Evolutionary conservation across 2,797 vertebrate species (phyloP), one percentile per base, ranked within the genome.

Genomic region (Sebastes miniatus): DNA sequence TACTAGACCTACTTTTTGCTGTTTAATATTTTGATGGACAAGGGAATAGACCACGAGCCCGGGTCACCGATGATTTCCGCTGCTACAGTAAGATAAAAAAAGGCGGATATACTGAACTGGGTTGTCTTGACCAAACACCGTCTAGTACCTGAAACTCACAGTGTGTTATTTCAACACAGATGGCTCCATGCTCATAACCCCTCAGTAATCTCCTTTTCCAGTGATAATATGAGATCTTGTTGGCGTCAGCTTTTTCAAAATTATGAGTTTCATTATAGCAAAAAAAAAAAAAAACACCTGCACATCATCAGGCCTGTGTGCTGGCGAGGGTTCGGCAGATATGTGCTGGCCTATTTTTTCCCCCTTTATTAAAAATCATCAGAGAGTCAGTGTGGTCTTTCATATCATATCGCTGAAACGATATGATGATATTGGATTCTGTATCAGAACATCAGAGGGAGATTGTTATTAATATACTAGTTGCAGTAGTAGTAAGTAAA

Each of bases 301-400:
- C 50, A 76, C 61, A 71, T 83, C 71, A 78, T 69, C 74, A 47
- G 64, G 69, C 39, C 64, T 32, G 6, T 64, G 78, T 36, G 76
- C 73, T 54, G 72, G 36, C 10, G 59, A 83, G 27, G 47, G 73
- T 85, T 34, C 61, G 56, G 77, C 65, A 64, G 69, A 79, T 59
- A 66, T 18, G 29, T 25, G 36, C 61, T 54, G 47, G 16, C 69
- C 73, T 80, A 29, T 74, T 76, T 57, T 62, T 18, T 5, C 32
- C 29, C 50, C 25, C 12, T 66, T 83, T 84, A 86, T 82, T 89
- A 85, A 87, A 88, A 87, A 76, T 50, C 29, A 83, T 73, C 73
- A 63, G 50, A 47, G 43, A 54, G 58, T 77, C 61, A 61, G 43
- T 18, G 31, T 20, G 25, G 64, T 63, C 32, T 61, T 58, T 77